Base-by-base conservation (phyloP, 2,113 vertebrate genomes). In the Nerophis ophidion region DNA sequence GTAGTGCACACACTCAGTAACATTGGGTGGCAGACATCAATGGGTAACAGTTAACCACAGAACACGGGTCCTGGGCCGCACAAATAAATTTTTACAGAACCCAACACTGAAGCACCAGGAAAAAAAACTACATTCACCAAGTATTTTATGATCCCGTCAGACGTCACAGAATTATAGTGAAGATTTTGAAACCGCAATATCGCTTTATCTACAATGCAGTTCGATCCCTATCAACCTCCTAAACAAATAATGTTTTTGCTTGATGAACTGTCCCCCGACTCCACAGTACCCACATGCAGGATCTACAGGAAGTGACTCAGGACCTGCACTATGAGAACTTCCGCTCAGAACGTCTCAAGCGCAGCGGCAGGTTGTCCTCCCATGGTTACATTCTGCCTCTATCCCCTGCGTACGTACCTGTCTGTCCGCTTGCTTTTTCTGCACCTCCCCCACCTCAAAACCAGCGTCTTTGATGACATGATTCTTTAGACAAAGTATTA, bases 301-400 rank as follows among this genome's bases (percentile, higher is more conserved):
- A 99, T 54, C 95, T 99, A 11, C 97, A 98, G 87, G 97, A 99
- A 76, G 97, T 99, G 70, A 99, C 97, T 68, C 96, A 99, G 88
- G 97, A 99, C 78, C 93, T 99, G 59, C 97, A 99, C 86, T 98
- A 99, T 4, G 97, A 99, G 90, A 99, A 96, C 87, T 99, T 99
- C 90, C 96, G 97, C 76, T 99, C 97, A 0, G 96, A 98, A 61
- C 92, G 97, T 72, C 94, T 99, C 77, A 99, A 99, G 67, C 91
- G 92, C 76, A 95, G 93, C 6, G 93, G 87, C 93, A 97, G 97
- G 97, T 99, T 84, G 86, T 89, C 83, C 76, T 87, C 88, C 79
- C 84, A 78, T 63, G 81, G 69, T 89, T 91, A 79, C 75, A 8
- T 78, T 86, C 80, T 88, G 65, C 85, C 88, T 82, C 79, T 90